Evolutionary conservation across 1,140 invertebrate species (phyloP).

Genomic region (Zaprionus kolodkinae): DNA sequence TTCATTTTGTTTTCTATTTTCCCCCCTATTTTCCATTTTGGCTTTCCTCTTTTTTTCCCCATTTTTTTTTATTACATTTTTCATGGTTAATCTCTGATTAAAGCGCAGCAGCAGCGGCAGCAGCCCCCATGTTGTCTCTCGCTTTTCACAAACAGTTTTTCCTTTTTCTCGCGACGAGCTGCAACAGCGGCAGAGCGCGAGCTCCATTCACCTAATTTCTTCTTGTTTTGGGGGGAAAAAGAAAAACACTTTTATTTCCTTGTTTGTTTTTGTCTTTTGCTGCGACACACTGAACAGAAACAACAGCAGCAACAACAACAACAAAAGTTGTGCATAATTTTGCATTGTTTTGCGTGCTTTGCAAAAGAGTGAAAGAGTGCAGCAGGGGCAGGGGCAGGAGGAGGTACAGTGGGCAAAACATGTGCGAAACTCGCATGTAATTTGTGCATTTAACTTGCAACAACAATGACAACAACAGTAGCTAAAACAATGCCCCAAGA

Average conservation of each 20-base stretch:
- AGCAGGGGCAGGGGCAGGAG: not conserved
- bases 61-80: conserved; percentile 27
- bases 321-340: conserved; percentile 40
- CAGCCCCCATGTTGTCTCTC: conserved; percentile 15
- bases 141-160: conserved; percentile 29
- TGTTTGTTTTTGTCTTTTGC: conserved; percentile 47
- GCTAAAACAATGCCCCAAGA: conserved; percentile 17
- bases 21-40: conserved; percentile 24
- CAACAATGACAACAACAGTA: conserved; percentile 27
- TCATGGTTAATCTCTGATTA: conserved; percentile 59
- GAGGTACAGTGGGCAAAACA: conserved; percentile 3
- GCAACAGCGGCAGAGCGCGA: not conserved
- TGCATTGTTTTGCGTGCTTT: conserved; percentile 41
- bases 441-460: conserved; percentile 71
- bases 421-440: conserved; percentile 56
- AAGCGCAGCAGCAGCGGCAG: conserved; percentile 20
- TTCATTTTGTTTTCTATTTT: conserved; percentile 24
- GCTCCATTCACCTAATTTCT: conserved; percentile 76
- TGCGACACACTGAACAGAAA: conserved; percentile 59
- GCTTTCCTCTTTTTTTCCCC: not conserved
- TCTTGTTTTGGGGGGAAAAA: conserved; percentile 43
- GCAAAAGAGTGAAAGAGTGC: conserved; percentile 9
- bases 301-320: conserved; percentile 39
- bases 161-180: conserved; percentile 17
- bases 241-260: conserved; percentile 69